A percentile compares a stretch with the other conserved stretches of the same genome.
Conservation (phyloP, 2,113 vertebrate species). For the Micronisus gabar region DNA sequence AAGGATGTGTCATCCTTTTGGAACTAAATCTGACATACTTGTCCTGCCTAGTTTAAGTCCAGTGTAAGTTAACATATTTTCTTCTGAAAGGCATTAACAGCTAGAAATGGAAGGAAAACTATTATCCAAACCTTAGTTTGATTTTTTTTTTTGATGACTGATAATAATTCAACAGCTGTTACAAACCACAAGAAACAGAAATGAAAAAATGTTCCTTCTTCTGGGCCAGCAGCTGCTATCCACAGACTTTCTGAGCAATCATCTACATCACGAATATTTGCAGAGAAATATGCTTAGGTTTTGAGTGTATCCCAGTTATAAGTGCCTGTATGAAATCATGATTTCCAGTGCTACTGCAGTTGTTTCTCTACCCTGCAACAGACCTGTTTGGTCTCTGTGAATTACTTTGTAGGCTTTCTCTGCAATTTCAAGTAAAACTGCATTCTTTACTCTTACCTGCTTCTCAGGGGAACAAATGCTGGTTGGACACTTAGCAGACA, state of each 20-base stretch:
- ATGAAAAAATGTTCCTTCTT: neutral
- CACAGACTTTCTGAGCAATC: neutral
- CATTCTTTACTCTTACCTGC: neutral
- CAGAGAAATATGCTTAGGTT: neutral
- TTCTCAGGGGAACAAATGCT: neutral
- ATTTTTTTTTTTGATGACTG: too few relatives aligned
- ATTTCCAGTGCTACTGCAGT: neutral
- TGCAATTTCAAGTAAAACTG: neutral
- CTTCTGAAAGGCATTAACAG: neutral
- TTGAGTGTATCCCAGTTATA: neutral
- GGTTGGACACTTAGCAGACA: neutral
- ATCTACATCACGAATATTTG: neutral
- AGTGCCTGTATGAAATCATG: neutral
- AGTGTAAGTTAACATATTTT: neutral
- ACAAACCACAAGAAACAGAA: neutral
- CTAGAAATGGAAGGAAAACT: neutral
- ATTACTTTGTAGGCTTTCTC: neutral
- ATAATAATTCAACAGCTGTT: neutral
- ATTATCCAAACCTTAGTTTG: neutral
- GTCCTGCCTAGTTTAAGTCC: neutral
- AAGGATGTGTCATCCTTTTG: neutral
- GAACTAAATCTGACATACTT: neutral
- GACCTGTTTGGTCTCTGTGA: neutral
- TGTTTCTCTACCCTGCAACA: neutral
- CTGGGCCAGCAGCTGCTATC: neutral